Conservation (phyloP, 2,797 vertebrate species). For the Pelobates cultripes region DNA sequence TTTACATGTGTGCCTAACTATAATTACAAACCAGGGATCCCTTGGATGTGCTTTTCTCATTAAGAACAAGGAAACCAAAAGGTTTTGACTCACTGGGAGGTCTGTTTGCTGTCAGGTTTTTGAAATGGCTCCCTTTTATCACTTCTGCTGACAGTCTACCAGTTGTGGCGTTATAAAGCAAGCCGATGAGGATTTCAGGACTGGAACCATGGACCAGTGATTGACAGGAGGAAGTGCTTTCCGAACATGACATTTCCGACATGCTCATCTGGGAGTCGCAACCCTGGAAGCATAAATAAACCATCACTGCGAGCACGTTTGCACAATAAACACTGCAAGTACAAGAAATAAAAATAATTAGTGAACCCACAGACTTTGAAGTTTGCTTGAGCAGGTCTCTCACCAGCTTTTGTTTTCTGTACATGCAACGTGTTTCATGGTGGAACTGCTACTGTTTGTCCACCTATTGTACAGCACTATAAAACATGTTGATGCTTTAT, state of each 20-base stretch:
- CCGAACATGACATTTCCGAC: constrained; percentile 92
- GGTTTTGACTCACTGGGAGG: constrained; percentile 93
- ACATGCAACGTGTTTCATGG: too few species aligned
- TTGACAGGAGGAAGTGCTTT: constrained; percentile 92
- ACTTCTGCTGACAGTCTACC: constrained; percentile 95
- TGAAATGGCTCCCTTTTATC: constrained; percentile 99
- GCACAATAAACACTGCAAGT: neutral
- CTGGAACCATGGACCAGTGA: constrained; percentile 88
- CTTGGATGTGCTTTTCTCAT: constrained; percentile 26
- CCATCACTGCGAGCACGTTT: constrained; percentile 3
- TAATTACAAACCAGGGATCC: constrained; percentile 17
- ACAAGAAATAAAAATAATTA: neutral
- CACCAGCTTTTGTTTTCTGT: too few species aligned
- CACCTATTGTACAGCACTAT: too few species aligned
- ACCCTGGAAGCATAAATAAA: constrained; percentile 73
- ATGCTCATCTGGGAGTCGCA: constrained; percentile 91
- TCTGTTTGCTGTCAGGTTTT: constrained; percentile 94
- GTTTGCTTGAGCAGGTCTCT: too few species aligned
- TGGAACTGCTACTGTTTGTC: too few species aligned
- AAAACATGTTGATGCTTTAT: too few species aligned
- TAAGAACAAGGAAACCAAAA: constrained; percentile 62
- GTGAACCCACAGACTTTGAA: too few species aligned
- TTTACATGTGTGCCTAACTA: constrained; percentile 24
- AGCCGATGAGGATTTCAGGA: constrained; percentile 93
- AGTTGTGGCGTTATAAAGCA: constrained; percentile 96